Conservation (phyloP, 1,140 invertebrate genomes). For the Magallana gigas region DNA sequence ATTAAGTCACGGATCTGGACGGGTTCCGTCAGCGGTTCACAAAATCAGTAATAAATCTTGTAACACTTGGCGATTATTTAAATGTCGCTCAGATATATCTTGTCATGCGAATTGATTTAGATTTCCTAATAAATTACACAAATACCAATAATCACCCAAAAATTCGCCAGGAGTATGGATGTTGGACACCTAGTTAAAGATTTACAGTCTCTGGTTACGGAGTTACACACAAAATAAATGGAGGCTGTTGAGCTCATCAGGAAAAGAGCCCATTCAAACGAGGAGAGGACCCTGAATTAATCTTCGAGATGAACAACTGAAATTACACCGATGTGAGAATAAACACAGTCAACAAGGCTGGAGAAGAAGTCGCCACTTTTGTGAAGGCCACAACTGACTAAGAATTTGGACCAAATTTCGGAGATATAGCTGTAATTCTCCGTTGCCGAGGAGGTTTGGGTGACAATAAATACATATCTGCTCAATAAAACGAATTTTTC, state of each 20-base stretch:
- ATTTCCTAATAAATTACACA: slow-evolving; percentile 33
- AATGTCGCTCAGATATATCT: slow-evolving; percentile 23
- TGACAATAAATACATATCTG: slow-evolving; percentile 26
- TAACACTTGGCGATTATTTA: slow-evolving; percentile 8
- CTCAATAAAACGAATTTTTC: not conserved
- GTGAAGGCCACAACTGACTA: not conserved
- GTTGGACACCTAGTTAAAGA: not conserved
- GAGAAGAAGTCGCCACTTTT: not conserved
- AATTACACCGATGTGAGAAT: not conserved
- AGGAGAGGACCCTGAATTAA: slow-evolving; percentile 6
- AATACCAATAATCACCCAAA: slow-evolving; percentile 21
- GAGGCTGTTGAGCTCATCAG: not conserved
- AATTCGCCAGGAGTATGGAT: slow-evolving; percentile 24
- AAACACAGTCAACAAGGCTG: not conserved
- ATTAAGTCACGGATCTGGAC: slow-evolving; percentile 5
- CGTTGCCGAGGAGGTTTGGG: not conserved
- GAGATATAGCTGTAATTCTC: not conserved
- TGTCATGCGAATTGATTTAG: slow-evolving; percentile 30
- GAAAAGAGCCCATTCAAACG: not conserved
- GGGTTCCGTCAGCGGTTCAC: not conserved
- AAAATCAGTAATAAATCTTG: slow-evolving; percentile 27
- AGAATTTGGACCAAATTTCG: slow-evolving; percentile 23
- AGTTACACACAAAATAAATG: slow-evolving; percentile 7
- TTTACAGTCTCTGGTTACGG: slow-evolving; percentile 1
- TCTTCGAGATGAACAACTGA: not conserved